Evolutionary conservation across 2,888 invertebrate genomes (phyloP).

Genomic region (Deladenus siricidicola): DNA sequence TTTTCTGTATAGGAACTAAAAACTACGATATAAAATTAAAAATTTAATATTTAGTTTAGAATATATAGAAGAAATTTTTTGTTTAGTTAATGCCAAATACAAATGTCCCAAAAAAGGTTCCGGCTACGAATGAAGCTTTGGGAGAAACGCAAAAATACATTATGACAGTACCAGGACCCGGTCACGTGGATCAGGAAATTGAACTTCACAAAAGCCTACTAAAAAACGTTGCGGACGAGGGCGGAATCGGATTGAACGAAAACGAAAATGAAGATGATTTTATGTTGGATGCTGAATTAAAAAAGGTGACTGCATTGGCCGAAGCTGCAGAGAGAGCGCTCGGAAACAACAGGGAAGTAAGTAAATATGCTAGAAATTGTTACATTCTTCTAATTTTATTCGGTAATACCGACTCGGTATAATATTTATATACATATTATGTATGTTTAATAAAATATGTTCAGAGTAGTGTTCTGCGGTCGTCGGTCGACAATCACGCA

Average conservation of each 20-base stretch:
- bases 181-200: slow-evolving; percentile 46
- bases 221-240: slow-evolving; percentile 20
- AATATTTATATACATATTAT: no score
- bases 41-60: no score
- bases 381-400: no score
- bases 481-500: slow-evolving; percentile 27
- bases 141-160: slow-evolving; percentile 52
- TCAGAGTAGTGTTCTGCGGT: no score
- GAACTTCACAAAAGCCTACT: slow-evolving; percentile 47
- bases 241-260: neutral
- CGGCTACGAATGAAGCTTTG: neutral
- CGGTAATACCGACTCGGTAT: no score
- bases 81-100: no score
- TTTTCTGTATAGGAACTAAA: no score
- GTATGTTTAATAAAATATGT: no score
- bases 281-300: neutral
- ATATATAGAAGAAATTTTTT: no score
- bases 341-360: no score
- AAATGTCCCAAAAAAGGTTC: neutral
- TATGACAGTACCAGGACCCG: slow-evolving; percentile 48
- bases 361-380: no score
- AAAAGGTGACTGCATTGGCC: neutral
- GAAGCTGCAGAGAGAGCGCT: neutral
- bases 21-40: no score
- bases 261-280: neutral